phyloP scores from a whole-genome alignment of 2,113 vertebrate genomes.

The Lepus americanus region DNA sequence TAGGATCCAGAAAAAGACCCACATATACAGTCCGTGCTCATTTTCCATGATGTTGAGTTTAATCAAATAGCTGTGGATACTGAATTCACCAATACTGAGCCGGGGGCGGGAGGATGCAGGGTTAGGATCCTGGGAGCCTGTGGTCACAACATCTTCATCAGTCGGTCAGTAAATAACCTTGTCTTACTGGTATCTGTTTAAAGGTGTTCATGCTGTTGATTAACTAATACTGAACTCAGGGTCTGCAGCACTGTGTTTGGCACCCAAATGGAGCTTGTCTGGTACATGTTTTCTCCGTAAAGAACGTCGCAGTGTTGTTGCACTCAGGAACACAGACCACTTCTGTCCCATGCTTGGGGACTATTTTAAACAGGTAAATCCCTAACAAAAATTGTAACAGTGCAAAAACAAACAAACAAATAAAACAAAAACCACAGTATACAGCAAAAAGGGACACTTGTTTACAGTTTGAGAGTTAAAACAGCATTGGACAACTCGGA shows the following conservation, averaged over 20 bases:
- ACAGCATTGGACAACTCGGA: background rate
- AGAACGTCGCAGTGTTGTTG: background rate
- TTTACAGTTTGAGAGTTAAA: background rate
- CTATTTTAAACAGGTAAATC: background rate
- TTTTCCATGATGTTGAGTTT: background rate
- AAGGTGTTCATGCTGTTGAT: background rate
- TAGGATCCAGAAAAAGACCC: background rate
- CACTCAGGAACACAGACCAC: background rate
- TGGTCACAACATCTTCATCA: background rate
- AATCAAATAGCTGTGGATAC: background rate
- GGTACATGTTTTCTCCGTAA: background rate
- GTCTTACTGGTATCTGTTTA: background rate
- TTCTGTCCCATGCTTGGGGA: background rate
- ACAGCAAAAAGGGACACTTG: background rate
- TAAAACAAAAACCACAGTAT: background rate
- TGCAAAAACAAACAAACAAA: no score
- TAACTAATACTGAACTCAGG: background rate
- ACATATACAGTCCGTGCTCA: background rate
- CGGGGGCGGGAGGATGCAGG: background rate
- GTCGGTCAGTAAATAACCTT: background rate
- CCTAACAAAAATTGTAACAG: background rate
- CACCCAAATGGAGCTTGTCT: background rate
- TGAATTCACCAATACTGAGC: background rate
- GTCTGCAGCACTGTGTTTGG: background rate
- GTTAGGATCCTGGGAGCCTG: background rate